These are phyloP conservation scores for Cyphomyrus discorhynchus DNA, from an alignment of 2,113 vertebrate species.

Conservation along the genomic window DNA sequence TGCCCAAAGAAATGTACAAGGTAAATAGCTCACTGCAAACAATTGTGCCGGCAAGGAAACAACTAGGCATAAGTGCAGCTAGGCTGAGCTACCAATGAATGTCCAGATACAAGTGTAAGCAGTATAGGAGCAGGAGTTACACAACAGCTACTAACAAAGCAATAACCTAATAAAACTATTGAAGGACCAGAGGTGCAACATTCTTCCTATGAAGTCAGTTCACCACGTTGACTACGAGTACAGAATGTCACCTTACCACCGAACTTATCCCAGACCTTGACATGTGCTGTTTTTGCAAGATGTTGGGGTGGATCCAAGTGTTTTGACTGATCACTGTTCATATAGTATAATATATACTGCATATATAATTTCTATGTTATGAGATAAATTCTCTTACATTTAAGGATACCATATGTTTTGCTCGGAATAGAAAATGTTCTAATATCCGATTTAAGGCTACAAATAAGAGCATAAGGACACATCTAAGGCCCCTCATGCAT, in stretches of 20 bases:
- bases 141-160: background rate
- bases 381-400: background rate
- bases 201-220: background rate
- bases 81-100: background rate
- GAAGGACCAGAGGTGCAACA: background rate
- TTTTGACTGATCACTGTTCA: background rate
- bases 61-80: background rate
- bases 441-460: background rate
- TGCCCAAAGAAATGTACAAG: background rate
- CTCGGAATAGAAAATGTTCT: background rate
- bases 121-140: background rate
- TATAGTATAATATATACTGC: background rate
- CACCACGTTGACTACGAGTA: background rate
- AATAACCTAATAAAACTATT: background rate
- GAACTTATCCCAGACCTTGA: background rate
- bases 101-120: background rate
- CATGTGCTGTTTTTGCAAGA: background rate
- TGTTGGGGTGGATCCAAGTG: background rate
- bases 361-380: background rate
- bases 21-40: background rate
- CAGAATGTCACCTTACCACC: background rate
- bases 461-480: background rate
- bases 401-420: background rate
- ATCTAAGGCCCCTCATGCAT: conserved; percentile 9
- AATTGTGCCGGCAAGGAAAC: background rate